Conservation (phyloP, 2,888 invertebrate species). For the Rhabditophanes sp. region DNA sequence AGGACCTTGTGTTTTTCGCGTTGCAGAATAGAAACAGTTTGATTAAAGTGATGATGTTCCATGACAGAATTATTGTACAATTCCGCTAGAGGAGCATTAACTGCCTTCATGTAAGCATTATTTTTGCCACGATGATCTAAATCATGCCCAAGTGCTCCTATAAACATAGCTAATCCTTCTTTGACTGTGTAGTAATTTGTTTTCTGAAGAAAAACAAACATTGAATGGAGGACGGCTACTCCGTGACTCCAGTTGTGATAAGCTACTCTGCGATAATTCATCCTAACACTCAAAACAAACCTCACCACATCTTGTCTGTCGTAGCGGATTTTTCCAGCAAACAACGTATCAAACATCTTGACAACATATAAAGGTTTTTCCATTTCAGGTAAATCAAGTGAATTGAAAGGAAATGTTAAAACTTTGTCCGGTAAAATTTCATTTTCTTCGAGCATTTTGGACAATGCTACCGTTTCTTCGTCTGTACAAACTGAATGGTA, state of each 20-base stretch:
- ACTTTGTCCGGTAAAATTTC: no score
- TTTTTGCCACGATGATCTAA: constrained; percentile 68
- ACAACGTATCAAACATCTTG: constrained; percentile 62
- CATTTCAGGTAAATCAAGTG: constrained; percentile 54
- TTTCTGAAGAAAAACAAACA: constrained; percentile 31
- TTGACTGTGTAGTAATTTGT: constrained; percentile 33
- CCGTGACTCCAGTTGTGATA: constrained; percentile 78
- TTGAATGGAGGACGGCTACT: constrained; percentile 68
- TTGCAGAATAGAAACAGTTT: constrained; percentile 67
- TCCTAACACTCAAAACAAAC: constrained; percentile 65
- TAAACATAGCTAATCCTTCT: constrained; percentile 56
- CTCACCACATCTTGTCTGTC: constrained; percentile 57
- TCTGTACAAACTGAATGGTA: constrained; percentile 63
- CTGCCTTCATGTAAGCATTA: constrained; percentile 64
- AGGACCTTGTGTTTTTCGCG: constrained; percentile 72
- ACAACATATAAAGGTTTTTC: constrained; percentile 60
- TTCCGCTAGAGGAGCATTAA: constrained; percentile 63
- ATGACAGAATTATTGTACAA: constrained; percentile 71
- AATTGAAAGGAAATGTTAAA: no score
- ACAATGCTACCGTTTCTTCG: no score
- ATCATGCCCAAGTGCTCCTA: constrained; percentile 68
- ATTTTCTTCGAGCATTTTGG: no score
- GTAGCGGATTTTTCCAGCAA: constrained; percentile 53
- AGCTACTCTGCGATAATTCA: constrained; percentile 62
- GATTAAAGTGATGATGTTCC: constrained; percentile 75